Conservation (phyloP, 2,113 vertebrate genomes). For the Geothlypis trichas region DNA sequence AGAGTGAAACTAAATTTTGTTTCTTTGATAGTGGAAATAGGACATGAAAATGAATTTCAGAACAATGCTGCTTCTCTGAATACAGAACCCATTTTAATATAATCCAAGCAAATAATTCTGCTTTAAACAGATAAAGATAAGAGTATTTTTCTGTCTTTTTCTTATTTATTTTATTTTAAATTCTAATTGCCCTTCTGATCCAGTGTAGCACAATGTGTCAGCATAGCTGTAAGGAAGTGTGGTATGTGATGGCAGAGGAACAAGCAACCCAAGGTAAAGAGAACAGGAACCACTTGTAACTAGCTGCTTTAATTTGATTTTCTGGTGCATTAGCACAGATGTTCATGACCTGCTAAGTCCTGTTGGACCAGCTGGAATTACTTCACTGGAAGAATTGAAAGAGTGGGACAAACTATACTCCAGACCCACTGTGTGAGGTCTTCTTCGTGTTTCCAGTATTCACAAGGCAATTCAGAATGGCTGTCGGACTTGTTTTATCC, state of each 20-base stretch:
- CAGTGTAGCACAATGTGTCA: neutral
- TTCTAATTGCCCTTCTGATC: neutral
- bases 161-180: neutral
- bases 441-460: neutral
- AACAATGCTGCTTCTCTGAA: neutral
- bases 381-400: neutral
- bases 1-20: neutral
- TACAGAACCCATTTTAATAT: neutral
- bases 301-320: neutral
- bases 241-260: neutral
- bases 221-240: neutral
- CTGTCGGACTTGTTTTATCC: neutral
- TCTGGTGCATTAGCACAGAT: neutral
- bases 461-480: neutral
- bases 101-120: neutral
- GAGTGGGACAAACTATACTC: neutral
- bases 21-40: neutral
- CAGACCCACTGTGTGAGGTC: neutral
- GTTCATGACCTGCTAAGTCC: neutral
- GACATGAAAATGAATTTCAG: neutral
- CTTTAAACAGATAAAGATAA: neutral
- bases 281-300: neutral
- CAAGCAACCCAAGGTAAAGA: neutral
- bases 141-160: neutral
- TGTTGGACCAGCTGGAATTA: neutral